Percentiles rank a stretch among this genome's conserved stretches.
Conservation (phyloP, 2,797 vertebrate genomes). For the Danio choprae region DNA sequence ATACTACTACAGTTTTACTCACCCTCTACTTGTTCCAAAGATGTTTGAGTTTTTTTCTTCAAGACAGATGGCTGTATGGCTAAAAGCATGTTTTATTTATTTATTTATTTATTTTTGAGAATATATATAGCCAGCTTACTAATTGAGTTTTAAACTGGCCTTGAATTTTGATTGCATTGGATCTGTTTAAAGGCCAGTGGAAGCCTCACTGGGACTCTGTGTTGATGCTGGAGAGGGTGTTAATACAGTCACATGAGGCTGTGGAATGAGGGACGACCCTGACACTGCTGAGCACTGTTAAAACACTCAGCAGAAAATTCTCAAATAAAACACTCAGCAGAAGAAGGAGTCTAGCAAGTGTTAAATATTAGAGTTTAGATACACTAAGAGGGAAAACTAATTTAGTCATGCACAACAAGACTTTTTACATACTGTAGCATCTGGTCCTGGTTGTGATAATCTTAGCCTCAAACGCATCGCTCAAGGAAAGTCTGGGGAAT, state of each 20-base stretch:
- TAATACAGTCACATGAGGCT: slow-evolving; percentile 8
- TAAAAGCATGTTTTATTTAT: no score
- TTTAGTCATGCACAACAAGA: neutral
- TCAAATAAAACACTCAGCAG: neutral
- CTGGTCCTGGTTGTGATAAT: neutral
- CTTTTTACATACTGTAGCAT: neutral
- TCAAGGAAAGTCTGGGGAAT: neutral
- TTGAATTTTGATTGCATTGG: neutral
- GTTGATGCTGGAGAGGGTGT: slow-evolving; percentile 11
- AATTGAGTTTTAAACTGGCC: neutral
- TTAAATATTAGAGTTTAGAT: no score
- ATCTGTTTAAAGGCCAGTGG: neutral
- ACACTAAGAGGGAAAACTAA: neutral
- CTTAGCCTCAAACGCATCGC: neutral
- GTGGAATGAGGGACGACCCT: slow-evolving; percentile 13
- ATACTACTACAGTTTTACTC: neutral
- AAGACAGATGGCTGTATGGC: no score
- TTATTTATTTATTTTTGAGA: neutral
- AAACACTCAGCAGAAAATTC: neutral
- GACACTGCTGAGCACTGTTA: neutral
- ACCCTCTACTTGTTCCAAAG: no score
- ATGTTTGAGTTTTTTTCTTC: no score
- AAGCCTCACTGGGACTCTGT: neutral
- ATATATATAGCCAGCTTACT: neutral
- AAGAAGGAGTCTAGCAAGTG: neutral